phyloP scores from a whole-genome alignment of 2,113 vertebrate genomes.

The Paramormyrops kingsleyae region DNA sequence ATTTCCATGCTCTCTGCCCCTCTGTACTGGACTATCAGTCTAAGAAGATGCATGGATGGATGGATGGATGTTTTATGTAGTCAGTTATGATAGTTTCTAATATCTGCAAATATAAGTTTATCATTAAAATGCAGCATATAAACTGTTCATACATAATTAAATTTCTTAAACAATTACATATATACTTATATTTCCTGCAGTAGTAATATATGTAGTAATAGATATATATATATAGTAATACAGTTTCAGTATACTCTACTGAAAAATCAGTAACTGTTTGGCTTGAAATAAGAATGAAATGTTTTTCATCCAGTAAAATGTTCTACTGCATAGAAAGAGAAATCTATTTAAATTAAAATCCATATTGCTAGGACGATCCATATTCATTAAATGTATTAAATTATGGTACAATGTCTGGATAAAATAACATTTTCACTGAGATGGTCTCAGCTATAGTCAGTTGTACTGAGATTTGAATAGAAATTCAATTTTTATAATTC shows the following conservation, averaged over 20 bases:
- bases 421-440: slow-evolving; percentile 6
- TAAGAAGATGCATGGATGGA: not conserved
- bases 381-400: slow-evolving; percentile 5
- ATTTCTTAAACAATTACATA: not conserved
- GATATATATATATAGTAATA: not conserved
- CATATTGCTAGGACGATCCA: not conserved
- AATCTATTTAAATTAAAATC: slow-evolving; percentile 7
- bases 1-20: not conserved
- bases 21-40: not conserved
- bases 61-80: not conserved
- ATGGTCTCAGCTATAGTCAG: not conserved
- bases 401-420: not conserved
- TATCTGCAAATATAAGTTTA: not conserved
- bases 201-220: not conserved
- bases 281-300: not conserved
- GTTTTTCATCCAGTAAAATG: not conserved
- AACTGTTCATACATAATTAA: not conserved
- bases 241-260: not conserved
- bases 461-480: not conserved
- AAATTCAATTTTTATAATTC: slow-evolving; percentile 2
- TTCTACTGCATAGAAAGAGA: not conserved
- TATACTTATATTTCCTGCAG: not conserved
- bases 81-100: not conserved
- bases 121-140: not conserved
- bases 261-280: not conserved